phyloP scores from a whole-genome alignment of 1,140 invertebrate genomes.

The Sarcophaga bullata region DNA sequence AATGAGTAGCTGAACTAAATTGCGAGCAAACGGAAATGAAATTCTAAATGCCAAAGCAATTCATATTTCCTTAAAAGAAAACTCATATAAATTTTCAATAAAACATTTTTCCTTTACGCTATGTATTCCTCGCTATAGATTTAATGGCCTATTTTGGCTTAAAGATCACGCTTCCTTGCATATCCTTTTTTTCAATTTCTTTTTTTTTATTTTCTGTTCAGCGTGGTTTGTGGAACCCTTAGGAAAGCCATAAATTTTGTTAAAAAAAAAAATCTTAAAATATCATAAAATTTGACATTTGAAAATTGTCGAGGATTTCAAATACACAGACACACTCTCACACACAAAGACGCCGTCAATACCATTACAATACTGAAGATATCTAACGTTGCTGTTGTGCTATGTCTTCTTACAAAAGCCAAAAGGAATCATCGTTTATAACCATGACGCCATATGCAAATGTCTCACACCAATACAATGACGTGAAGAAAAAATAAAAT shows the following conservation, averaged over 20 bases:
- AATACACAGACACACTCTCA: neutral
- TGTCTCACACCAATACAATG: slow-evolving; percentile 13
- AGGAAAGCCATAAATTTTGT: slow-evolving; percentile 27
- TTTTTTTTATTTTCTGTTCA: neutral
- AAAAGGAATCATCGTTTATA: slow-evolving; percentile 22
- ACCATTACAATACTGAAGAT: neutral
- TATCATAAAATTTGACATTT: slow-evolving; percentile 47
- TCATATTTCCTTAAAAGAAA: no score
- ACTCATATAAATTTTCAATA: slow-evolving; percentile 4
- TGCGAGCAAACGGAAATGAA: no score
- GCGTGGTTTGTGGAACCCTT: slow-evolving; percentile 15
- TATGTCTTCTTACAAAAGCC: neutral
- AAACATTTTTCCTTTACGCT: slow-evolving; percentile 5
- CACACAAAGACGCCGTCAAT: slow-evolving; percentile 29
- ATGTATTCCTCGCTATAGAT: neutral
- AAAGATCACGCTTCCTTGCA: slow-evolving; percentile 15
- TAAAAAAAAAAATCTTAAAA: slow-evolving; percentile 41
- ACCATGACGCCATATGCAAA: slow-evolving; percentile 44
- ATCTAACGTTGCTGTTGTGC: neutral
- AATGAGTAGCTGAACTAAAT: no score
- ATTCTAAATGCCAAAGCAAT: no score
- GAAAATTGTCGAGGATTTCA: slow-evolving; percentile 43
- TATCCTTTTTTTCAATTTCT: no score
- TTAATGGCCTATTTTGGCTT: slow-evolving; percentile 13
- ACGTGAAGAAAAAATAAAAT: neutral